Percentiles rank a stretch among this genome's conserved stretches.
These are phyloP conservation scores for Aphrocallistes beatrix DNA, from an alignment of 37 sponge, comb jelly and placozoan species.

Conservation along the genomic window DNA sequence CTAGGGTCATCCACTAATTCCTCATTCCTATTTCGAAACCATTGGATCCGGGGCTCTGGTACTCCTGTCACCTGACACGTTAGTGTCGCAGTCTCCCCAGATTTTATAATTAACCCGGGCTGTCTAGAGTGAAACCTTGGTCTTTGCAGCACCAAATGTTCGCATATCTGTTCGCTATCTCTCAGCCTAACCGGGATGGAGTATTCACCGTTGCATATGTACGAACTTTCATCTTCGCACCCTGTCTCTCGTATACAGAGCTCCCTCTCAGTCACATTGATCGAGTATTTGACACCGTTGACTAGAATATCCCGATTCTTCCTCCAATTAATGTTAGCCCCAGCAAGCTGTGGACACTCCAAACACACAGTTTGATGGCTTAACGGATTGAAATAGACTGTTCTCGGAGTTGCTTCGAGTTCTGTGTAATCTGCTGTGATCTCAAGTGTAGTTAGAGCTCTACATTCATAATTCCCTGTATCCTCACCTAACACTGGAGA, in stretches of 20 bases:
- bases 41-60: background rate
- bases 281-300: background rate
- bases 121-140: background rate
- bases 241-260: background rate
- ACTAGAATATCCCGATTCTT: background rate
- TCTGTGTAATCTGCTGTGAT: background rate
- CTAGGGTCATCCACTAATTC: background rate
- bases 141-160: background rate
- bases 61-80: background rate
- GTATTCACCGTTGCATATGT: background rate
- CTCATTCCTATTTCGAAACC: background rate
- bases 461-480: background rate
- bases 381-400: background rate
- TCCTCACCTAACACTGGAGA: background rate
- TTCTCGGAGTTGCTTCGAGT: background rate
- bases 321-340: background rate
- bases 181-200: background rate
- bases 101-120: background rate
- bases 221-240: background rate
- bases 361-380: background rate
- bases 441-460: background rate
- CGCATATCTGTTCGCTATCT: background rate
- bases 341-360: background rate
- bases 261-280: background rate
- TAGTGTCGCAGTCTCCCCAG: background rate